Percentiles rank a stretch among this genome's conserved stretches.
Conservation (phyloP, 2,113 vertebrate species). For the Lampris megalopsis region DNA sequence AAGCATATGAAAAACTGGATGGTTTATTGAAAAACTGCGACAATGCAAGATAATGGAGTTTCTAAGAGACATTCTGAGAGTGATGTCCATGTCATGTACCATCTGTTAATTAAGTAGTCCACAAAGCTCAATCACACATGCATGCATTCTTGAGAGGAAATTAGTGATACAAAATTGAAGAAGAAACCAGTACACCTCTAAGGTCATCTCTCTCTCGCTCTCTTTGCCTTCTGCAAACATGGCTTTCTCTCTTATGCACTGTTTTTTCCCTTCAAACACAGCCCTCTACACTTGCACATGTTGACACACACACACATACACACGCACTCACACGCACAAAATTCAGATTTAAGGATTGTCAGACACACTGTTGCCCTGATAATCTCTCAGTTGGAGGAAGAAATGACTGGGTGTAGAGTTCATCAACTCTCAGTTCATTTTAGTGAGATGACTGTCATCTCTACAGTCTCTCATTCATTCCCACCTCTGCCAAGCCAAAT, state of each 20-base stretch:
- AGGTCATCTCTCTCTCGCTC: background rate
- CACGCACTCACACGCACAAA: slow-evolving; percentile 21
- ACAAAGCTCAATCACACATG: slow-evolving; percentile 36
- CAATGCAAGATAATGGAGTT: background rate
- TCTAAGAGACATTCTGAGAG: slow-evolving; percentile 55
- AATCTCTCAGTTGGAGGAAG: slow-evolving; percentile 40
- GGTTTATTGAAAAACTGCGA: slow-evolving; percentile 17
- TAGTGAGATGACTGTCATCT: slow-evolving; percentile 38
- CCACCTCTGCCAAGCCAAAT: slow-evolving; percentile 33
- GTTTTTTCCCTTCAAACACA: background rate
- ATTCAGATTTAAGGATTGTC: slow-evolving; percentile 66
- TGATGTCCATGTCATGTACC: slow-evolving; percentile 53
- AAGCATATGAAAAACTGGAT: background rate
- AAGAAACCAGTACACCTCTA: slow-evolving; percentile 25
- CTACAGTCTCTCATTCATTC: slow-evolving; percentile 21
- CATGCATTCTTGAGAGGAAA: slow-evolving; percentile 16
- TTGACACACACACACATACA: slow-evolving; percentile 1
- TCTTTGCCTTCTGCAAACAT: background rate
- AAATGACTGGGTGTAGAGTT: slow-evolving; percentile 40
- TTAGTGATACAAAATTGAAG: slow-evolving; percentile 56
- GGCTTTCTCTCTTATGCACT: slow-evolving; percentile 1
- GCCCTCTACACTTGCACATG: background rate
- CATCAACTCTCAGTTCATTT: slow-evolving; percentile 34
- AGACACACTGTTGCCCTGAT: slow-evolving; percentile 59
- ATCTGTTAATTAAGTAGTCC: slow-evolving; percentile 27